Evolutionary conservation across 2,113 vertebrate genomes (phyloP).

Genomic region (Mesembrinibis cayennensis): DNA sequence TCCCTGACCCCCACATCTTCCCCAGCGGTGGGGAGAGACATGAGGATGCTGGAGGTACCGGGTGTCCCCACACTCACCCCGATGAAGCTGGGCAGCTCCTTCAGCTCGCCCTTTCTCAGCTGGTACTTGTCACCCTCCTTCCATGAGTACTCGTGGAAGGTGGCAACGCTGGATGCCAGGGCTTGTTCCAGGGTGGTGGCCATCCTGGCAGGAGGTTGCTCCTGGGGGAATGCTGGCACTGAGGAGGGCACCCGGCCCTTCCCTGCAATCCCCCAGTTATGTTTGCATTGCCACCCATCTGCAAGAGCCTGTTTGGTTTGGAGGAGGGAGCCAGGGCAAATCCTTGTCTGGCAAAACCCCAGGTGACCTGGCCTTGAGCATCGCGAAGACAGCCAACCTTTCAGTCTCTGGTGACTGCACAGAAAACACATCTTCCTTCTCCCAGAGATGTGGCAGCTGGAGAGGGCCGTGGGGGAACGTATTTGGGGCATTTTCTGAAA

Average conservation of each 20-base stretch:
- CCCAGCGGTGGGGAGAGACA: fast-evolving
- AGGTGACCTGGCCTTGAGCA: background rate
- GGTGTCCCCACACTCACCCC: fast-evolving
- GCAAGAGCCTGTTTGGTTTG: background rate
- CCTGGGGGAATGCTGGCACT: fast-evolving
- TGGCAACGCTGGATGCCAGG: background rate
- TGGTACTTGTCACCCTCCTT: background rate
- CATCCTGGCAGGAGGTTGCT: background rate
- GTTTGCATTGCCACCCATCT: background rate
- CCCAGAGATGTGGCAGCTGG: background rate
- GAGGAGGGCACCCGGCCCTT: too few species aligned
- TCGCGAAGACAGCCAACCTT: fast-evolving
- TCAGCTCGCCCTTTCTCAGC: background rate
- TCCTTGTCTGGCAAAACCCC: background rate
- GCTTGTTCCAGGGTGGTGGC: background rate
- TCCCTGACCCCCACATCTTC: background rate
- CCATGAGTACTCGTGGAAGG: fast-evolving
- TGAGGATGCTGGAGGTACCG: fast-evolving
- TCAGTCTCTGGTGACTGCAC: too few species aligned
- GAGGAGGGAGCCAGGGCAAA: background rate
- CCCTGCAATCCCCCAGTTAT: background rate
- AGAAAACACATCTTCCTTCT: background rate
- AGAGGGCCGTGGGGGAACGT: fast-evolving
- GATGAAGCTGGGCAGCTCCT: background rate
- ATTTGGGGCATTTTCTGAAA: background rate